These are phyloP conservation scores for Cynodonichthys magdalenae DNA, from an alignment of 2,797 vertebrate genomes.

Conservation along the genomic window DNA sequence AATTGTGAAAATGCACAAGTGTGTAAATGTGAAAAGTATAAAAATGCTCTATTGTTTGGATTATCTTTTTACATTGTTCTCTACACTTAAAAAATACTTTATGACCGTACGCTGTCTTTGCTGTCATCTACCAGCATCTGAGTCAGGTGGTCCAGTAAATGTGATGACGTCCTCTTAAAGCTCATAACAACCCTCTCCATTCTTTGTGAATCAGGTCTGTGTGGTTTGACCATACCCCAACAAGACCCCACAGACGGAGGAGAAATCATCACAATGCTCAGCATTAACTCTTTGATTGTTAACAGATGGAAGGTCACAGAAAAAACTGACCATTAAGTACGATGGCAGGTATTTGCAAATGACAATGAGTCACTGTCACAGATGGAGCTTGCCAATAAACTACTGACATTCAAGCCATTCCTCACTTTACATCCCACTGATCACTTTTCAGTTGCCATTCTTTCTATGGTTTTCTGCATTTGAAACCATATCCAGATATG, in stretches of 20 bases:
- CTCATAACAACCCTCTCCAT: conserved; percentile 44
- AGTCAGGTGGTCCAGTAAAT: conserved; percentile 36
- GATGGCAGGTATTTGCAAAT: conserved; percentile 42
- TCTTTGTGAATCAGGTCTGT: conserved; percentile 71
- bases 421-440: conserved; percentile 14
- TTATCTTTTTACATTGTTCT: conserved; percentile 26
- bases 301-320: conserved; percentile 50
- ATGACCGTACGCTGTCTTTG: conserved; percentile 15
- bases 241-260: conserved; percentile 65
- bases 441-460: conserved; percentile 21
- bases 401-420: conserved; percentile 16
- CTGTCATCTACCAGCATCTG: conserved; percentile 43
- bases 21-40: neutral
- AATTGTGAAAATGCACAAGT: neutral
- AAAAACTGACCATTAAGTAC: conserved; percentile 57
- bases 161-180: conserved; percentile 33
- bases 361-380: conserved; percentile 66
- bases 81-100: conserved; percentile 15
- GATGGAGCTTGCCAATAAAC: conserved; percentile 25
- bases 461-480: conserved; percentile 24
- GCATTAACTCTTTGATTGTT: conserved; percentile 74
- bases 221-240: conserved; percentile 69
- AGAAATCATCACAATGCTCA: conserved; percentile 75
- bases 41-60: conserved; percentile 10
- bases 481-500: conserved; percentile 45